These are phyloP conservation scores for Coremacera marginata DNA, from an alignment of 2,888 invertebrate genomes.

Conservation along the genomic window DNA sequence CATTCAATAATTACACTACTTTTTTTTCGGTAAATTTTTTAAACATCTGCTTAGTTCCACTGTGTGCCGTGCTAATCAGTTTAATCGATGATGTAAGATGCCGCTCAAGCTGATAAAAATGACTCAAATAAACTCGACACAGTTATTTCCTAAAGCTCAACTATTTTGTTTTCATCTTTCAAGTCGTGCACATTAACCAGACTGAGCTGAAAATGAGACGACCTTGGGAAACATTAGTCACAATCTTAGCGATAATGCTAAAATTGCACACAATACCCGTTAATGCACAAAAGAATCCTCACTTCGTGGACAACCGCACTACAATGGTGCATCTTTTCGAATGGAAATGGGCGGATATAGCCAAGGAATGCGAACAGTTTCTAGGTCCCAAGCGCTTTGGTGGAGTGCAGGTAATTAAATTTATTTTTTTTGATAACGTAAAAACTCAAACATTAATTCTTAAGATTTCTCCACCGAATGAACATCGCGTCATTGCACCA, in stretches of 20 bases:
- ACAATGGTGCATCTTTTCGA: constrained; percentile 84
- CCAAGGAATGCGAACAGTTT: constrained; percentile 83
- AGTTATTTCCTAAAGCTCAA: neutral
- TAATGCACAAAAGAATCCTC: constrained; percentile 13
- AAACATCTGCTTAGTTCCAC: no score
- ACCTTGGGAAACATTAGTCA: neutral
- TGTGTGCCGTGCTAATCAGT: neutral
- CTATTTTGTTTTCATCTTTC: neutral
- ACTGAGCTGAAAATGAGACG: neutral
- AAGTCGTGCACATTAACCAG: neutral
- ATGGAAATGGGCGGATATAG: constrained; percentile 87
- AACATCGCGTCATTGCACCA: constrained; percentile 74
- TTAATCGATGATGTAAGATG: no score
- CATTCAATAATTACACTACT: no score
- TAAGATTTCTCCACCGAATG: constrained; percentile 79
- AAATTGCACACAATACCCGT: neutral
- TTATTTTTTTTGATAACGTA: neutral
- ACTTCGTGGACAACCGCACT: constrained; percentile 68
- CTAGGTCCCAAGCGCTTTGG: constrained; percentile 80
- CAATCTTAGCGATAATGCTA: neutral
- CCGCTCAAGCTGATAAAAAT: no score
- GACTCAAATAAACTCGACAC: neutral
- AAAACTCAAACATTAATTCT: neutral
- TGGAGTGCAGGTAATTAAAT: constrained; percentile 75
- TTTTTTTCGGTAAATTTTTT: no score